Base-by-base conservation (phyloP, 2,113 vertebrate species). In the Peromyscus maniculatus region DNA sequence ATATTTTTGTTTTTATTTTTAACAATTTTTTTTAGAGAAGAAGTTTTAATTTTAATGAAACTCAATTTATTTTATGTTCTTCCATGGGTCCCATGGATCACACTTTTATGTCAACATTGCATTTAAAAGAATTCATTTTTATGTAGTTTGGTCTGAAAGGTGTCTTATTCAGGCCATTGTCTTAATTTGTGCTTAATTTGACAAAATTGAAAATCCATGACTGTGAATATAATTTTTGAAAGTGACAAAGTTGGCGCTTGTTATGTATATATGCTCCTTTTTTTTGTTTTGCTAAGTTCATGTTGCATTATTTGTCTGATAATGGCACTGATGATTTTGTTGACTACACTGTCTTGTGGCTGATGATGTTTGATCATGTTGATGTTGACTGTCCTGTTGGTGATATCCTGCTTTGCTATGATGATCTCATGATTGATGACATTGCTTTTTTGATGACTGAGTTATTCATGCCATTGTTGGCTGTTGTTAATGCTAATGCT, bases 91-190 rank as follows among this genome's bases (percentile, higher is more conserved):
- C 39, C 22, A n/a, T 28, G 28, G 59, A 64, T 75, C 26, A 21
- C 49, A n/a, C 52, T 72, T 84, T 91, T 72, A 22, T 57, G 46
- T 94, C 24, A 21, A 62, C 36, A 79, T 31, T 89, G 17, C 12
- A 57, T 91, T 83, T 97, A 87, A 22, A 88, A 90, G 31, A 78
- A 87, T 72, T 36, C 49, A 43, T 71, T 28, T 55, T 83, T 69
- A 88, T 87, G n/a, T 46, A n/a, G 33, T 91, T 93, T 93, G n/a
- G 46, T 46, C 91, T 52, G 16, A 79, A 83, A 96, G 64, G 36
- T 36, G 22, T 84, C 82, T 62, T 71, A 74, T 91, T 72, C 71
- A 74, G 33, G 10, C 57, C 75, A 5, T 77, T 91, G 33, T 67
- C 64, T 88, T 79, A 28, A 31, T 83, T 67, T 33, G 75, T 46